Base-by-base conservation (phyloP, 35 echinoderm and acorn worm genomes). In the Apostichopus parvimensis region DNA sequence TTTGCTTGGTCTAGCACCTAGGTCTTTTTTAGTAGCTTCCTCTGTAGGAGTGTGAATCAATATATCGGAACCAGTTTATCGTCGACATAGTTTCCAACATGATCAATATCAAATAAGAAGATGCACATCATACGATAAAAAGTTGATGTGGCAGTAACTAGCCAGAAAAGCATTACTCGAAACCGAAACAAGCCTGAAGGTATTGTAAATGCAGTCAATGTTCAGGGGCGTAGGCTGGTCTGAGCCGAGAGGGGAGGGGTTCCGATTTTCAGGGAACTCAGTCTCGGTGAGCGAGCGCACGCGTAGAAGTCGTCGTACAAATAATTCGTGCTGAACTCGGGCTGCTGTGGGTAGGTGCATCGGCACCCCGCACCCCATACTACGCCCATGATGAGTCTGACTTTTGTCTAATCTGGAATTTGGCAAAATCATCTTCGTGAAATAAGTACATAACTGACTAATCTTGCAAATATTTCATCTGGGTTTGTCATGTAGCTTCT, bases 391-490 rank as follows among this genome's bases (percentile, higher is more conserved):
- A 28, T 25, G 25, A n/a, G 26, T 28, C 26, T 86, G 15, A 55
- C 64, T 1, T 54, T 22, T 77, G 53, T 5, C 17, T 53, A 45
- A 79, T 54, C 77, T 12, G 82, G 82, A 53, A 86, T 86, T 56
- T 86, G 45, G 52, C 54, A 86, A 56, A 57, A 86, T 53, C 82
- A 55, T 4, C 21, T 9, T 64, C 45, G 18, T 18, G 24, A 83
- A 83, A 83, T 25, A 6, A 25, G 8, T 17, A 6, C 11, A 52
- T 17, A 57, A 0, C 56, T 86, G n/a, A 14, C 53, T 56, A 86
- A 86, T 53, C 53, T 34, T 86, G 82, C 54, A 64, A 56, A 86
- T 23, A 86, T 86, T 86, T 64, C 82, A 86, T 86, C 6, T 86
- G 82, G 45, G 56, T 86, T 86, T 56, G 45, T 34, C 82, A 86